Percentiles rank a stretch among this genome's conserved stretches.
phyloP scores from a whole-genome alignment of 2,113 vertebrate genomes.

The Rhodinocichla rosea region DNA sequence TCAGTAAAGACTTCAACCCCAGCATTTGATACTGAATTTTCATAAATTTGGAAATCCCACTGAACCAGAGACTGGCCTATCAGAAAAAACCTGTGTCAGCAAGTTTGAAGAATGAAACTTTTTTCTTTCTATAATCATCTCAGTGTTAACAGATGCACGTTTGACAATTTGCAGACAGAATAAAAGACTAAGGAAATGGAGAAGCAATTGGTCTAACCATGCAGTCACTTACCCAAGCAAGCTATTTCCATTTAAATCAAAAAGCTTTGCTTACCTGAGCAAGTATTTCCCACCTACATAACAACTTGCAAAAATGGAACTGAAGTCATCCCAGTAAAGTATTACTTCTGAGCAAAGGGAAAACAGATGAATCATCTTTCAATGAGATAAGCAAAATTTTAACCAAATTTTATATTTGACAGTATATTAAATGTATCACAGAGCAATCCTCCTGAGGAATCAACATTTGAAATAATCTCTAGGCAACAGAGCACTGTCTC shows the following conservation, averaged over 20 bases:
- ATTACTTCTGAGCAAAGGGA: neutral
- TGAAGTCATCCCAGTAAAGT: neutral
- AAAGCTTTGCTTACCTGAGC: conserved; percentile 13
- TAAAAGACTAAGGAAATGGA: conserved; percentile 6
- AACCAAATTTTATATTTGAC: neutral
- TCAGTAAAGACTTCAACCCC: neutral
- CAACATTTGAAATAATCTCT: neutral
- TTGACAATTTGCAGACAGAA: neutral
- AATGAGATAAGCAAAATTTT: conserved; percentile 4
- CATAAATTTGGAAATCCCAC: neutral
- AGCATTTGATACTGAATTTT: neutral
- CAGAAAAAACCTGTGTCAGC: neutral
- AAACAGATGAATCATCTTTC: neutral
- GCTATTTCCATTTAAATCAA: conserved; percentile 46
- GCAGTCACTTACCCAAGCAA: conserved; percentile 8
- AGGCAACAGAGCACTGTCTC: neutral
- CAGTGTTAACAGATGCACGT: neutral
- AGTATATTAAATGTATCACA: neutral
- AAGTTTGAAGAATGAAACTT: neutral
- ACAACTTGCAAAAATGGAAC: neutral
- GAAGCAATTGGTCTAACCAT: conserved; percentile 8
- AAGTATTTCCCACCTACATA: conserved; percentile 7
- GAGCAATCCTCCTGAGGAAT: neutral
- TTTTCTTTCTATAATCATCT: neutral
- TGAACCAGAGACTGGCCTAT: neutral